Conservation (phyloP, 1,140 invertebrate genomes). For the Camponotus floridanus region DNA sequence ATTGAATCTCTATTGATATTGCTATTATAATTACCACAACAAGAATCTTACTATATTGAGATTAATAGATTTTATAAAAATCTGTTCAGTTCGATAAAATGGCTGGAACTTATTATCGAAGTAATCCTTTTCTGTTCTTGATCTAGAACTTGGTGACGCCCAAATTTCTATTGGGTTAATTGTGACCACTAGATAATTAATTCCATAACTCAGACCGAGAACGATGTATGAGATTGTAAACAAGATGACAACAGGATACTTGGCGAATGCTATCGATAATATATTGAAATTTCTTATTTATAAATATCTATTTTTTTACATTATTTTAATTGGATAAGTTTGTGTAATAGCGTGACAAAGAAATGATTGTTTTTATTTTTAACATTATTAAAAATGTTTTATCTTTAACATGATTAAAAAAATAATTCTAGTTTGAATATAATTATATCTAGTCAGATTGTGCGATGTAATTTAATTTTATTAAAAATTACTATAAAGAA, state of each 20-base stretch:
- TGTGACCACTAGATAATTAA: constrained; percentile 89
- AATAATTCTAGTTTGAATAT: constrained; percentile 1
- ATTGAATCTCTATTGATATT: background rate
- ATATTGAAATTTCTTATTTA: background rate
- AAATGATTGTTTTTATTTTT: background rate
- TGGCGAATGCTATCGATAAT: constrained; percentile 87
- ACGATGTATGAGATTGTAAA: constrained; percentile 87
- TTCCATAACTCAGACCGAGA: constrained; percentile 89
- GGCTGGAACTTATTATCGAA: constrained; percentile 94
- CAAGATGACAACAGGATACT: constrained; percentile 88
- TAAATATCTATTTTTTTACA: background rate
- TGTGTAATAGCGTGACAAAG: background rate
- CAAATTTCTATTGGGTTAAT: constrained; percentile 96
- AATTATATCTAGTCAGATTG: background rate
- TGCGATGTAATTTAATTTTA: background rate
- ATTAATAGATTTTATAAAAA: constrained; percentile 90
- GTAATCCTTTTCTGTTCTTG: constrained; percentile 93
- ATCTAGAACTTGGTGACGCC: constrained; percentile 92
- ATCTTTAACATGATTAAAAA: background rate
- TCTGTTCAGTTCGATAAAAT: constrained; percentile 96
- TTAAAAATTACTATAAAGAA: background rate
- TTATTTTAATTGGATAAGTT: constrained; percentile 4
- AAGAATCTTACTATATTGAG: constrained; percentile 83
- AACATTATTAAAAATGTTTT: background rate
- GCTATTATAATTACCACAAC: background rate